phyloP scores from a whole-genome alignment of 2,797 vertebrate species.

The Aselliscus stoliczkanus region DNA sequence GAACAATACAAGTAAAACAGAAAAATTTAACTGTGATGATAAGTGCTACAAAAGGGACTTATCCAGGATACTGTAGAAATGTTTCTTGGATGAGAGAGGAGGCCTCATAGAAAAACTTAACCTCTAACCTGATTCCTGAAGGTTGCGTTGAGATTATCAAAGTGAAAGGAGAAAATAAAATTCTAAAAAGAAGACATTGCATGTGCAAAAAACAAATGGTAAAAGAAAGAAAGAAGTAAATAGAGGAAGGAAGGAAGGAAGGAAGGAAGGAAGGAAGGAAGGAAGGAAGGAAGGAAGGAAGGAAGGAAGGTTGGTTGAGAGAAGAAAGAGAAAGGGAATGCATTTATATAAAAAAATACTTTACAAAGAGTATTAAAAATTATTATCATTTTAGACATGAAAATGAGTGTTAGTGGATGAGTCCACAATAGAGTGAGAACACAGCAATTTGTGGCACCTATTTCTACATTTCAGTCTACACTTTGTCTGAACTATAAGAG shows the following conservation, averaged over 20 bases:
- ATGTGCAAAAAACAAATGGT: not conserved
- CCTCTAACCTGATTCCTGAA: not conserved
- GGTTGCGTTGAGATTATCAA: not conserved
- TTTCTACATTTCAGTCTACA: not conserved
- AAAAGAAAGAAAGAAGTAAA: not conserved
- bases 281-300: not conserved
- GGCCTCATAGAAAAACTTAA: not conserved
- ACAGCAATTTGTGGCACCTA: accelerated
- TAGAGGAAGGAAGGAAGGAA: not conserved
- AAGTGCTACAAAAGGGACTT: not conserved
- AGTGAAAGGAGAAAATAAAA: not conserved
- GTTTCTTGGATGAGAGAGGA: not conserved
- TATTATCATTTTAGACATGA: not conserved
- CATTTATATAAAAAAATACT: not conserved
- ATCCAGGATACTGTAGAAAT: not conserved
- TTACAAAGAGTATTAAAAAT: not conserved
- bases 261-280: not conserved
- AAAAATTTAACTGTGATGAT: not conserved
- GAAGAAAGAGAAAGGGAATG: not conserved
- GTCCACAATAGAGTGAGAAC: not conserved
- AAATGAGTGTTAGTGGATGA: not conserved
- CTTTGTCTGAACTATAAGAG: not conserved
- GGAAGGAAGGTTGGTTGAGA: too few species aligned
- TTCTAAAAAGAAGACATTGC: not conserved
- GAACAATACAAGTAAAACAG: not conserved